These are phyloP conservation scores for Phorcus lineatus DNA, from an alignment of 2,888 invertebrate species.

Conservation along the genomic window DNA sequence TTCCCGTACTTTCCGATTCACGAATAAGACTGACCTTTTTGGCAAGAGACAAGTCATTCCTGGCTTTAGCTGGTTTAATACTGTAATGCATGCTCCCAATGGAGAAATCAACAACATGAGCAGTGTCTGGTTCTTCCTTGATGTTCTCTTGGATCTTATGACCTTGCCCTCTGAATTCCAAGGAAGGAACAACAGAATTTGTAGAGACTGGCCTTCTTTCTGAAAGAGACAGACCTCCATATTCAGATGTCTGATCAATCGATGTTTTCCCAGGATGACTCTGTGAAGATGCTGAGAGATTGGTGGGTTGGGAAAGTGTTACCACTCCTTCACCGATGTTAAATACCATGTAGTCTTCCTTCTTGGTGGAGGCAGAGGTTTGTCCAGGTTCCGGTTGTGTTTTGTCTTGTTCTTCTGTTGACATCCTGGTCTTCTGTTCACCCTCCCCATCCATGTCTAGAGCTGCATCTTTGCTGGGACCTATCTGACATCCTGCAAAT, in stretches of 20 bases:
- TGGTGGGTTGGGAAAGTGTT: neutral
- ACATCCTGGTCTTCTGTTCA: too few species aligned
- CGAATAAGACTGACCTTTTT: constrained; percentile 35
- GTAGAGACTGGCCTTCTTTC: neutral
- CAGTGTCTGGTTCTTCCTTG: neutral
- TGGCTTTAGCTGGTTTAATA: constrained; percentile 26
- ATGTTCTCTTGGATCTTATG: neutral
- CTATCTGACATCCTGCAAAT: too few species aligned
- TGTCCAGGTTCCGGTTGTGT: too few species aligned
- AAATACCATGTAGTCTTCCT: constrained; percentile 22
- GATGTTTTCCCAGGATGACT: too few species aligned
- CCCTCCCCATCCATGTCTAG: too few species aligned
- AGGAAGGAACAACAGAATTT: neutral
- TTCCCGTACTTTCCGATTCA: constrained; percentile 35
- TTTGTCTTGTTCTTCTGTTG: too few species aligned
- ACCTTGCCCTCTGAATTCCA: neutral
- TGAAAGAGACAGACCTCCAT: neutral
- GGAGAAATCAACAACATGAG: neutral
- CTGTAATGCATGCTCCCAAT: constrained; percentile 4
- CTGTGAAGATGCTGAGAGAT: neutral
- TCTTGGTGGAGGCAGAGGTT: neutral
- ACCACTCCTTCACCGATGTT: constrained; percentile 8
- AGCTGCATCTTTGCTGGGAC: too few species aligned
- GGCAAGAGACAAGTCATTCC: constrained; percentile 34
- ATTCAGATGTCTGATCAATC: too few species aligned